These are phyloP conservation scores for Drosophila navojoa DNA, from an alignment of 1,140 invertebrate species.

Conservation along the genomic window DNA sequence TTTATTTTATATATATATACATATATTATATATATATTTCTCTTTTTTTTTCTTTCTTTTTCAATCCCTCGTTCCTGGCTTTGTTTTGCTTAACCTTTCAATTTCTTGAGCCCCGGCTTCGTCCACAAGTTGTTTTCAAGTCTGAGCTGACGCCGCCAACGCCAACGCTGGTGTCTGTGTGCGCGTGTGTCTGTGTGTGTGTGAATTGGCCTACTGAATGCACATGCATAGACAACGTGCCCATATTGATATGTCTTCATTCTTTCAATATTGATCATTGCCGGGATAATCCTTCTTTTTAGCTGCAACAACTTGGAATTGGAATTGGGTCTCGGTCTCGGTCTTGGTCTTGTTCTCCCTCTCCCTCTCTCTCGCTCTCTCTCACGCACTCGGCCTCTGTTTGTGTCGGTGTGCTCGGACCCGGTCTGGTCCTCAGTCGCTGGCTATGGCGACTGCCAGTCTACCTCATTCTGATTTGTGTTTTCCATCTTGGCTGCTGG, in stretches of 20 bases:
- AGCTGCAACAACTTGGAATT: conserved; percentile 42
- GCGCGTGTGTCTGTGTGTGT: conserved; percentile 38
- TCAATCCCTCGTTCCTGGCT: conserved; percentile 34
- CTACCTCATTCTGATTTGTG: conserved; percentile 33
- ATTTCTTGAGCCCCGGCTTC: conserved; percentile 50
- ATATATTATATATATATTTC: neutral
- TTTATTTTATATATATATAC: conserved; percentile 7
- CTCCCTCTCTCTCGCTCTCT: neutral
- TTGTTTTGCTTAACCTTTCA: conserved; percentile 76
- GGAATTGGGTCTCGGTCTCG: conserved; percentile 42
- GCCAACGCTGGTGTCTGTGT: conserved; percentile 15
- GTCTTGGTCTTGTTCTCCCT: conserved; percentile 16
- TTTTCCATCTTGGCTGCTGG: conserved; percentile 2
- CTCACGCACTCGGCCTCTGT: neutral
- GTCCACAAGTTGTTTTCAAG: conserved; percentile 40
- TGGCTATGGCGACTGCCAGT: conserved; percentile 55
- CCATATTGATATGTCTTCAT: conserved; percentile 77
- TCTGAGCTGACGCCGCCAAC: conserved; percentile 28
- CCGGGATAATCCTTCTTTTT: conserved; percentile 77
- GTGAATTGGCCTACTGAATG: conserved; percentile 55
- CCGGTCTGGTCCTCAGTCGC: conserved; percentile 10
- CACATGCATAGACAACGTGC: conserved; percentile 45
- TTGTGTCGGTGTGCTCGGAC: conserved; percentile 8
- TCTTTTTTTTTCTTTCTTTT: neutral
- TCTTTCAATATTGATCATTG: conserved; percentile 76